phyloP scores from a whole-genome alignment of 2,888 invertebrate species.

The Slavum lentiscoides region DNA sequence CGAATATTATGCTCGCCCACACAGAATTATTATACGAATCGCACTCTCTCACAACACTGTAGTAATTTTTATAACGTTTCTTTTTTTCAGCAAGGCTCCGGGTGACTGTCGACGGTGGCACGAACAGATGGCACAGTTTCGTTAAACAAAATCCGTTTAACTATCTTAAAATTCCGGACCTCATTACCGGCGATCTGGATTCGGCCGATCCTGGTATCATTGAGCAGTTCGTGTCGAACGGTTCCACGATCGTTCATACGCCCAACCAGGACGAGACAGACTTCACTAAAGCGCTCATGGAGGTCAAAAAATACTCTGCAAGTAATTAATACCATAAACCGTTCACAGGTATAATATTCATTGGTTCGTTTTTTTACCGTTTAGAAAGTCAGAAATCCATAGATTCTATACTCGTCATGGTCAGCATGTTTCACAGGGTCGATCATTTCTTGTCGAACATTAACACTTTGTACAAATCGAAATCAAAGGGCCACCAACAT shows the following conservation, averaged over 20 bases:
- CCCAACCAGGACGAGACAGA: conserved; percentile 86
- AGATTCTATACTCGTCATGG: conserved; percentile 68
- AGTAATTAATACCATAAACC: conserved; percentile 11
- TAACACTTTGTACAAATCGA: conserved; percentile 68
- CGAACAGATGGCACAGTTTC: conserved; percentile 68
- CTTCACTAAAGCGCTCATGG: conserved; percentile 78
- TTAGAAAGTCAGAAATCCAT: conserved; percentile 58
- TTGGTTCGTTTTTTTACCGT: background rate
- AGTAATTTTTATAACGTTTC: background rate
- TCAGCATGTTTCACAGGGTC: conserved; percentile 74
- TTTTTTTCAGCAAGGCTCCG: conserved; percentile 65
- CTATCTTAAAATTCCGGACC: conserved; percentile 64
- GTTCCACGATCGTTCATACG: conserved; percentile 65
- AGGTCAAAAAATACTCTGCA: conserved; percentile 49
- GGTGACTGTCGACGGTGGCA: conserved; percentile 82
- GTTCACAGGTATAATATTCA: no score
- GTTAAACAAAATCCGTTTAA: conserved; percentile 53
- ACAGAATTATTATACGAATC: background rate
- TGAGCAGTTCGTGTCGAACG: conserved; percentile 63
- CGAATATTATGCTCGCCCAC: no score
- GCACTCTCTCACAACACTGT: no score
- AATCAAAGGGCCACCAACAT: background rate
- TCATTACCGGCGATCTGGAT: conserved; percentile 91
- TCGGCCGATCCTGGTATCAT: conserved; percentile 70
- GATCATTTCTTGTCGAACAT: conserved; percentile 82